Conservation (phyloP, 2,113 vertebrate species). For the Ornithorhynchus anatinus region DNA sequence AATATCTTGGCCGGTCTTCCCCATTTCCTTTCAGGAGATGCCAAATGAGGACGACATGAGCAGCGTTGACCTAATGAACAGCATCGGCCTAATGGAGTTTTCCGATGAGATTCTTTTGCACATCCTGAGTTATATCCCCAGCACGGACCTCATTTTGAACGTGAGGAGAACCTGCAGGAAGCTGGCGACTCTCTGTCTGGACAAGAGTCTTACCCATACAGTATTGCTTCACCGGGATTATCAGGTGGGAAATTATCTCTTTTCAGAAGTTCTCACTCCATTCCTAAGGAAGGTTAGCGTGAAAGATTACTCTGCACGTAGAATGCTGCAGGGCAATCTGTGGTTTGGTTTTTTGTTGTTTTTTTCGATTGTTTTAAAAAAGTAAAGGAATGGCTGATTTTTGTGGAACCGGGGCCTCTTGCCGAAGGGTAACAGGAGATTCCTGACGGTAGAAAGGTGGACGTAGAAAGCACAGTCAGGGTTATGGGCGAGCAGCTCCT, state of each 20-base stretch:
- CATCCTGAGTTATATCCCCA: constrained; percentile 86
- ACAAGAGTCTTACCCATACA: constrained; percentile 87
- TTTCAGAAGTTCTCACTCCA: neutral
- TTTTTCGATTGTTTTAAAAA: neutral
- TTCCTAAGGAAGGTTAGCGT: neutral
- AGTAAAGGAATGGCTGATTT: neutral
- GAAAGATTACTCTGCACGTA: neutral
- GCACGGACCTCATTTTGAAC: constrained; percentile 84
- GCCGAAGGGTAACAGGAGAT: neutral
- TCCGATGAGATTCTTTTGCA: constrained; percentile 94
- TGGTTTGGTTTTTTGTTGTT: too few species aligned
- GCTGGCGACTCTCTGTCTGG: constrained; percentile 81
- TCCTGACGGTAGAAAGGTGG: too few species aligned
- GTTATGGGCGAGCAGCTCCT: too few species aligned
- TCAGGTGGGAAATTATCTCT: constrained; percentile 69
- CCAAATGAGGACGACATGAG: constrained; percentile 59
- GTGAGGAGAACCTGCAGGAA: constrained; percentile 88
- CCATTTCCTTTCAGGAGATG: constrained; percentile 59
- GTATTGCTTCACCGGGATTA: constrained; percentile 88
- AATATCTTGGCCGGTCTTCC: too few species aligned
- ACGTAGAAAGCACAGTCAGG: too few species aligned
- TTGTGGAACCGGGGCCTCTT: neutral
- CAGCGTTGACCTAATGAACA: neutral
- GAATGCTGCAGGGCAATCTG: neutral
- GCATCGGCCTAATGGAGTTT: constrained; percentile 84